These are phyloP conservation scores for Drosophila sucinea DNA, from an alignment of 1,140 invertebrate genomes.

Conservation along the genomic window DNA sequence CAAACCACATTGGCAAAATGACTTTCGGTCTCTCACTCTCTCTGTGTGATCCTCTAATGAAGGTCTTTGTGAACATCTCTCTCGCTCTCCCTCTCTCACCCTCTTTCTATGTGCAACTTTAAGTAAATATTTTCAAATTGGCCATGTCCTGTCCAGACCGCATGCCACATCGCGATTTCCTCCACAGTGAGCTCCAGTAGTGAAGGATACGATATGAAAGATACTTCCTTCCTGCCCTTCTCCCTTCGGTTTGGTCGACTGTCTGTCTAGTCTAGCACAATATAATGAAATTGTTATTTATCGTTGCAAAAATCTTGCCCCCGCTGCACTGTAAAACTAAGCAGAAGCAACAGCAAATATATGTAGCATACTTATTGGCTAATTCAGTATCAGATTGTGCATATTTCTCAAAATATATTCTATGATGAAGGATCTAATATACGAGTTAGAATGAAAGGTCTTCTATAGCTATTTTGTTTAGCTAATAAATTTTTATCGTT, in stretches of 20 bases:
- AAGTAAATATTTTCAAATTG: slow-evolving; percentile 81
- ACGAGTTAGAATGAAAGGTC: too few relatives aligned
- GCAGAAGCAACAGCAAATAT: too few relatives aligned
- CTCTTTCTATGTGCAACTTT: slow-evolving; percentile 48
- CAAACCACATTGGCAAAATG: slow-evolving; percentile 54
- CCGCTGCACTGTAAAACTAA: too few relatives aligned
- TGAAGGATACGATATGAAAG: slow-evolving; percentile 52
- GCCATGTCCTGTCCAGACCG: slow-evolving; percentile 65
- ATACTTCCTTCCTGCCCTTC: slow-evolving; percentile 51
- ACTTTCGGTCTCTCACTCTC: slow-evolving; percentile 27
- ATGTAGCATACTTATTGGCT: too few relatives aligned
- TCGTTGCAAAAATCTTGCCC: neutral
- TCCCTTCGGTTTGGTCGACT: neutral
- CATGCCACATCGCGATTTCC: slow-evolving; percentile 34
- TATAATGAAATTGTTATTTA: neutral
- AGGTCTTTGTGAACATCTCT: slow-evolving; percentile 36
- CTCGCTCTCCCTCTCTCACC: neutral
- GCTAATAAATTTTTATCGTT: too few relatives aligned
- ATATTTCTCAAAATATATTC: too few relatives aligned
- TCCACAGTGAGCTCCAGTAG: slow-evolving; percentile 40
- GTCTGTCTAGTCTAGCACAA: neutral
- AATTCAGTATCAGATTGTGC: too few relatives aligned
- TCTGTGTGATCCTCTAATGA: slow-evolving; percentile 46
- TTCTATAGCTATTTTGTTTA: too few relatives aligned
- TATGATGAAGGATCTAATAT: too few relatives aligned